These are phyloP conservation scores for Tenualosa thibaudeaui DNA, from an alignment of 2,797 vertebrate species.

Conservation along the genomic window DNA sequence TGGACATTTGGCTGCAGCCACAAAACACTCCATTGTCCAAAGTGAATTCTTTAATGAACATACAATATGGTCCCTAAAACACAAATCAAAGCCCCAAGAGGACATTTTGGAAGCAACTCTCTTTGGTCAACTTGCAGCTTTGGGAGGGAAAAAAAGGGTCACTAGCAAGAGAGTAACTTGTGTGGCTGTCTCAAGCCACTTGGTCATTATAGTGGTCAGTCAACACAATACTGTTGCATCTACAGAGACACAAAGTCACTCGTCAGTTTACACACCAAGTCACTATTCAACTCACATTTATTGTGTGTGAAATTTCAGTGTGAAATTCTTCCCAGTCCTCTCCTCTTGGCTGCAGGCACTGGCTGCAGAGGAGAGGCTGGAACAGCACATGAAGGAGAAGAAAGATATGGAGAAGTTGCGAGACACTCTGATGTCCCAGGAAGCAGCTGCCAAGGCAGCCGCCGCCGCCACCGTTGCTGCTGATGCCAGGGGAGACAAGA, in stretches of 20 bases:
- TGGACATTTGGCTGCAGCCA: constrained; percentile 57
- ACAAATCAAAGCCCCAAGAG: constrained; percentile 21
- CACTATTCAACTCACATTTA: neutral
- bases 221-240: neutral
- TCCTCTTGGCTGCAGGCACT: neutral
- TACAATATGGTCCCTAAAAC: constrained; percentile 54
- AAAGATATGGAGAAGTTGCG: neutral
- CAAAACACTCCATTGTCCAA: constrained; percentile 59
- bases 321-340: neutral
- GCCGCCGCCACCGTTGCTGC: neutral
- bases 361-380: neutral
- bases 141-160: neutral
- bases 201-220: neutral
- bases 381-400: neutral
- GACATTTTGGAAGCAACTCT: neutral
- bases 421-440: neutral
- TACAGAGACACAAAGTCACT: constrained; percentile 11
- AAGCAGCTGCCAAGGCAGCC: neutral
- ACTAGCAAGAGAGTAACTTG: neutral
- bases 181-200: neutral
- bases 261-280: neutral
- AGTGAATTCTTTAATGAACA: constrained; percentile 55
- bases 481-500: neutral
- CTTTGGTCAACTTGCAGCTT: neutral
- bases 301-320: neutral